A percentile compares a stretch with the other conserved stretches of the same genome.
These are phyloP conservation scores for Meloidogyne chitwoodi DNA, from an alignment of 1,140 invertebrate species.

Conservation along the genomic window DNA sequence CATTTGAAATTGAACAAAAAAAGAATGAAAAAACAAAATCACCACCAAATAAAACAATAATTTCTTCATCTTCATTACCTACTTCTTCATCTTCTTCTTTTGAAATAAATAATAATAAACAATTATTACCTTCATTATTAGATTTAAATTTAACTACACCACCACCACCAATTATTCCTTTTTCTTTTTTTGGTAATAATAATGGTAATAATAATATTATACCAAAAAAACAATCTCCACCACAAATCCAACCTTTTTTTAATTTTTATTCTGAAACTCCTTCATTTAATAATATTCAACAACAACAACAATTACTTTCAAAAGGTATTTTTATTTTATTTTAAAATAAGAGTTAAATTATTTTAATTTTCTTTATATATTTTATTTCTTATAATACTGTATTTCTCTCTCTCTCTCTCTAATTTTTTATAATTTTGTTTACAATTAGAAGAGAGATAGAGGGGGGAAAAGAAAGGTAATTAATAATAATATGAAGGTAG, in stretches of 20 bases:
- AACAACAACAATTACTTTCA: background rate
- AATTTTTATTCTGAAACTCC: background rate
- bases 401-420: too few species aligned
- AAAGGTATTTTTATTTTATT: background rate
- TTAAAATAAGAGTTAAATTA: too few species aligned
- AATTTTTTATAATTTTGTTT: too few species aligned
- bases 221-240: background rate
- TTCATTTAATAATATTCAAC: background rate
- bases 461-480: too few species aligned
- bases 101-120: background rate
- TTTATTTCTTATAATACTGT: too few species aligned
- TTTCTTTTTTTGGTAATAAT: background rate
- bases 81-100: background rate
- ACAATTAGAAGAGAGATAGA: too few species aligned
- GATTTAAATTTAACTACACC: background rate
- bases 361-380: too few species aligned
- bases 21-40: background rate
- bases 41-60: background rate
- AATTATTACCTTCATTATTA: background rate
- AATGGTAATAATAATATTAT: background rate
- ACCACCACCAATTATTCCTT: background rate
- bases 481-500: too few species aligned
- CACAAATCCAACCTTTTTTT: background rate
- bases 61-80: too few species aligned
- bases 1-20: background rate